These are phyloP conservation scores for Scolanthus callimorphus DNA, from an alignment of 92 coral and sea anemone species.

Conservation along the genomic window DNA sequence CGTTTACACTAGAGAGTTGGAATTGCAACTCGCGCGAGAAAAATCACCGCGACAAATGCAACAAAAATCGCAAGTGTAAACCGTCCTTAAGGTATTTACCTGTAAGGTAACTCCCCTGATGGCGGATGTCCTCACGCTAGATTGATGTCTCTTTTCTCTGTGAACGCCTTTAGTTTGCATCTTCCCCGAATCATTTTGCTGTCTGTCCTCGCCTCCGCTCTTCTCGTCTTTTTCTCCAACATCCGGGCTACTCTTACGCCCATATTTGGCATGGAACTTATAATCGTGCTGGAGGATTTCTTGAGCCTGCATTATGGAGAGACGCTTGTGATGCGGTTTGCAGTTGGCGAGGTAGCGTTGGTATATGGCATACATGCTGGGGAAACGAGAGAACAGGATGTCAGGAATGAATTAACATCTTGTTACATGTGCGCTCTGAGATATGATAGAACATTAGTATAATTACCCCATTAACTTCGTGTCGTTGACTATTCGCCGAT, in stretches of 20 bases:
- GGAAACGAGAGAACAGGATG: background rate
- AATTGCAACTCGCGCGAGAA: no score
- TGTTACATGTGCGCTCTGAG: no score
- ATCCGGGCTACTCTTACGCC: conserved; percentile 15
- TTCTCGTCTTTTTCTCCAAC: conserved; percentile 3
- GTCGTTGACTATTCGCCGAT: no score
- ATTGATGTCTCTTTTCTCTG: conserved; percentile 17
- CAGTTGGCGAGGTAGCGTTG: conserved; percentile 55
- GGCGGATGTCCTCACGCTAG: conserved; percentile 2
- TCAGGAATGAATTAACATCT: no score
- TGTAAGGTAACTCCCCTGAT: conserved; percentile 3
- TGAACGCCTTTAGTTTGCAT: conserved; percentile 6
- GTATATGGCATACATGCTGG: conserved; percentile 50
- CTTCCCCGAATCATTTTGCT: conserved; percentile 1
- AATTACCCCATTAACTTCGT: no score
- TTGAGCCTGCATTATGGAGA: conserved; percentile 78
- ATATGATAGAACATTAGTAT: no score
- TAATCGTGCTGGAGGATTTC: conserved; percentile 75
- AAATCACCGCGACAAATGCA: no score
- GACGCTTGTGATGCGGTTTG: conserved; percentile 78
- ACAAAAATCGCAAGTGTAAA: no score
- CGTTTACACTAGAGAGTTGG: no score
- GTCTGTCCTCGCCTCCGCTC: background rate
- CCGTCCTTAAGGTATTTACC: no score
- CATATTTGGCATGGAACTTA: conserved; percentile 69